Percentiles rank a stretch among this genome's conserved stretches.
Evolutionary conservation across 92 coral and sea anemone species (phyloP).

Genomic region (Micromussa lordhowensis): DNA sequence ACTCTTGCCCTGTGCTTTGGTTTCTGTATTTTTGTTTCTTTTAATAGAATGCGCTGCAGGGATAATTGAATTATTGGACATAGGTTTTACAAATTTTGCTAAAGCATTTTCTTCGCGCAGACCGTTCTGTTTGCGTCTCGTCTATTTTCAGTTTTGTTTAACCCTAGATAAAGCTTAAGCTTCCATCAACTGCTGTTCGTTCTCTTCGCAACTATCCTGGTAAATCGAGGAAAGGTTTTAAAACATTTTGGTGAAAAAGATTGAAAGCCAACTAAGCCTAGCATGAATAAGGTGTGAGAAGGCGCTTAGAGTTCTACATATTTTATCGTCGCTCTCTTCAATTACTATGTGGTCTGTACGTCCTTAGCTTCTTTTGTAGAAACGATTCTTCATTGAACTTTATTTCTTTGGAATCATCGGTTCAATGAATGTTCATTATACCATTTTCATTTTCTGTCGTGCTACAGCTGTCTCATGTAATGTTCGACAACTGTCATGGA

Average conservation of each 20-base stretch:
- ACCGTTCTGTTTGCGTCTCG: background rate
- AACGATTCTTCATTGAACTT: background rate
- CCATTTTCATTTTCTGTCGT: background rate
- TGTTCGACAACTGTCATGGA: background rate
- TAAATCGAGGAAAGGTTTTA: background rate
- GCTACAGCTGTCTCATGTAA: background rate
- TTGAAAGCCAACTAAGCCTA: background rate
- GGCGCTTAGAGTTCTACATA: background rate
- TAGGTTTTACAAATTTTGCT: background rate
- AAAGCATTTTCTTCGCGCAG: background rate
- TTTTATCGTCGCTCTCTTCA: background rate
- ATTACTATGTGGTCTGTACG: background rate
- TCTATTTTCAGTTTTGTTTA: background rate
- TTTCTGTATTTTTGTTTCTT: conserved; percentile 15
- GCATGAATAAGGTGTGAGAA: background rate
- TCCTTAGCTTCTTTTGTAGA: background rate
- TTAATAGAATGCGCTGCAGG: background rate
- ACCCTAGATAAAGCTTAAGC: background rate
- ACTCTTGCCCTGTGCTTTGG: conserved; percentile 44
- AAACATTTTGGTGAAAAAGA: background rate
- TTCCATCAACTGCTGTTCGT: background rate
- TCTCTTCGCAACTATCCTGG: background rate
- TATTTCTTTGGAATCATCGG: background rate
- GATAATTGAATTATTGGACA: background rate
- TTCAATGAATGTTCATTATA: background rate